Conservation (phyloP, 1,140 invertebrate genomes). For the Cryptotermes secundus region DNA sequence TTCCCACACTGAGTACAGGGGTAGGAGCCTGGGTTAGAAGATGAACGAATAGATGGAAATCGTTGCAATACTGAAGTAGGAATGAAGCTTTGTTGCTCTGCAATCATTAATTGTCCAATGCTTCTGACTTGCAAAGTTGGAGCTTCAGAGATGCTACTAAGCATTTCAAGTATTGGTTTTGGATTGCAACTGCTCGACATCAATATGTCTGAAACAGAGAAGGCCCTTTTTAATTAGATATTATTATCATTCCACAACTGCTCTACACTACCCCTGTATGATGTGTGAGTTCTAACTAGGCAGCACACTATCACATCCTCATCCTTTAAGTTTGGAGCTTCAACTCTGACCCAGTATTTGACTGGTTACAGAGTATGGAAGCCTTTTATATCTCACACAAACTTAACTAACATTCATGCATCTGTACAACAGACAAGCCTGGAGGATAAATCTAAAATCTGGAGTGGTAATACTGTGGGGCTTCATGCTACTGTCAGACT, state of each 20-base stretch:
- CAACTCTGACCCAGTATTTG: too few relatives aligned
- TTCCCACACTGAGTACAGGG: conserved; percentile 40
- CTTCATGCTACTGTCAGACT: too few relatives aligned
- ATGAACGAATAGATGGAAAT: not conserved
- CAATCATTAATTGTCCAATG: not conserved
- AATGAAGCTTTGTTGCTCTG: not conserved
- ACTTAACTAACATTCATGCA: too few relatives aligned
- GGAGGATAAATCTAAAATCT: too few relatives aligned
- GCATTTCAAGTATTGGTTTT: conserved; percentile 9
- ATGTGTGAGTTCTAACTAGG: too few relatives aligned
- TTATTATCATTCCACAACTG: not conserved
- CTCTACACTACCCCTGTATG: too few relatives aligned
- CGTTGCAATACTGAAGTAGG: not conserved
- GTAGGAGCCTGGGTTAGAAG: conserved; percentile 18
- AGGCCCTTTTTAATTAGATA: not conserved
- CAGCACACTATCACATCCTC: too few relatives aligned
- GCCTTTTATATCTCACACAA: too few relatives aligned
- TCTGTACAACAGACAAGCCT: too few relatives aligned
- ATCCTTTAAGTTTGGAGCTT: too few relatives aligned
- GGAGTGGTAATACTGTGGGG: too few relatives aligned
- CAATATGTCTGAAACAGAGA: not conserved
- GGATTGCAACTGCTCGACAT: not conserved
- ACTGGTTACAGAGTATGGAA: too few relatives aligned
- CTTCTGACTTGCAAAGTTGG: not conserved
- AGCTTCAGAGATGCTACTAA: conserved; percentile 1